Evolutionary conservation across 2,113 vertebrate genomes (phyloP).

Genomic region (Rhizomys pruinosus): DNA sequence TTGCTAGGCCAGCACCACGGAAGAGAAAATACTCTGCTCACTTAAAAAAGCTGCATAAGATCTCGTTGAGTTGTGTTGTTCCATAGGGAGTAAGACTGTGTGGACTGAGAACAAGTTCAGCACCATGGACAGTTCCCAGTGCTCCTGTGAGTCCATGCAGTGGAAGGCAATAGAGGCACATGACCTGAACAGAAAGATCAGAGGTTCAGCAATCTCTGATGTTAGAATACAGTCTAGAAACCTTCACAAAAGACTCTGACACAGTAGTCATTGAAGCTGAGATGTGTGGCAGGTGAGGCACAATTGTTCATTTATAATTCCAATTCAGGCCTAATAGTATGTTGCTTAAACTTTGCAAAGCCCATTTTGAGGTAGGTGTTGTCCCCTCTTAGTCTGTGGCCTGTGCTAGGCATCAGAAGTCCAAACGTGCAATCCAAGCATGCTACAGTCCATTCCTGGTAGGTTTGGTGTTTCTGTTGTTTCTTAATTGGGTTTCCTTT

Average conservation of each 20-base stretch:
- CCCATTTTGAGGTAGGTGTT: conserved; percentile 70
- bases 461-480: neutral
- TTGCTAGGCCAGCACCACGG: conserved; percentile 76
- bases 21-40: conserved; percentile 30
- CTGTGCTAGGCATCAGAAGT: neutral
- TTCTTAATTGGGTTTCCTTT: neutral
- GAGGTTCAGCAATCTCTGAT: neutral
- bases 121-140: neutral
- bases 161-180: neutral
- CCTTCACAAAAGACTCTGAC: neutral
- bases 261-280: neutral
- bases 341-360: neutral
- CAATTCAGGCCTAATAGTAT: neutral
- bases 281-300: neutral
- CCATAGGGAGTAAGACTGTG: neutral
- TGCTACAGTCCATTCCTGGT: neutral
- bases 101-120: neutral
- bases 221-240: neutral
- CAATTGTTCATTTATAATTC: neutral
- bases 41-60: neutral
- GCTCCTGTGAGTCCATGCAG: neutral
- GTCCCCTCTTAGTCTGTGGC: neutral
- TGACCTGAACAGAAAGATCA: neutral
- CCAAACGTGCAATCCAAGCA: neutral
- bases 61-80: neutral